Conservation (phyloP, 2,797 vertebrate genomes). For the Falco peregrinus region DNA sequence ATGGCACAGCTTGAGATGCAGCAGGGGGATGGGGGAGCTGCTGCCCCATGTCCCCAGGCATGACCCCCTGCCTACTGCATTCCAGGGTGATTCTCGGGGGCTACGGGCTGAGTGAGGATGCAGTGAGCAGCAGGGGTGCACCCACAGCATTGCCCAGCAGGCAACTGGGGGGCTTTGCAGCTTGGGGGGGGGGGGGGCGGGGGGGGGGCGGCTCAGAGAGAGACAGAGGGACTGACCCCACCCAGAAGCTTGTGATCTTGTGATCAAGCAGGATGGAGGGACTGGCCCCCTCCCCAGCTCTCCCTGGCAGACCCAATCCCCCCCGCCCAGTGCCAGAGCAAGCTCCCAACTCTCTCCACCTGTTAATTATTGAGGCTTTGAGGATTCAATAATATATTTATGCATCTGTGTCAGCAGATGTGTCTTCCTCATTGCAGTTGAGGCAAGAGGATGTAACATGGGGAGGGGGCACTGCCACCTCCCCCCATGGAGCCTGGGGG, state of each 20-base stretch:
- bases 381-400: background rate
- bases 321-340: accelerated
- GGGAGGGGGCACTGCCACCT: background rate
- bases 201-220: too few species aligned
- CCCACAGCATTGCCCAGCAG: background rate
- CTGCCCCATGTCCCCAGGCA: background rate
- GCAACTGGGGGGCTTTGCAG: accelerated
- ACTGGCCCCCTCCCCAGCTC: background rate
- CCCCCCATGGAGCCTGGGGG: background rate
- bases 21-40: background rate
- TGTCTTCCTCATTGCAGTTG: background rate
- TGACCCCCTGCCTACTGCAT: background rate
- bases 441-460: background rate
- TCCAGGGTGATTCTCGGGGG: background rate
- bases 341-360: background rate
- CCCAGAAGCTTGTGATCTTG: background rate
- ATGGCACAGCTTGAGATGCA: background rate
- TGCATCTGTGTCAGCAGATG: background rate
- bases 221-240: background rate
- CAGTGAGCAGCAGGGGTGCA: background rate
- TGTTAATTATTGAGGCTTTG: background rate
- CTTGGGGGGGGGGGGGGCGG: too few species aligned
- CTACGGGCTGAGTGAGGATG: background rate
- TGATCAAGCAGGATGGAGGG: background rate
- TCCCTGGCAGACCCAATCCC: too few species aligned